Conservation (phyloP, 1,140 invertebrate species). For the Ceratosolen fusciceps region DNA sequence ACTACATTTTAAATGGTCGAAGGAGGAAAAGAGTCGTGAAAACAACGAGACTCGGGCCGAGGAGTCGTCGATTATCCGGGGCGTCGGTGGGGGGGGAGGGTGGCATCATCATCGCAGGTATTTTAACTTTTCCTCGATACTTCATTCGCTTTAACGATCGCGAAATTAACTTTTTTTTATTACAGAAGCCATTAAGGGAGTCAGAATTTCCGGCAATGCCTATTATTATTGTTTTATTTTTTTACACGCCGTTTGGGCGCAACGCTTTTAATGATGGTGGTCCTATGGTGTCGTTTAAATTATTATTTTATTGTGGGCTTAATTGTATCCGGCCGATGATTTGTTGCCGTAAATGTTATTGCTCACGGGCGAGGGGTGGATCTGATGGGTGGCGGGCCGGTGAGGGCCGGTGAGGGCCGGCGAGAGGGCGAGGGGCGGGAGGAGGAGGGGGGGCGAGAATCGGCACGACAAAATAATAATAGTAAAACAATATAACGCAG, state of each 20-base stretch:
- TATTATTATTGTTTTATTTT: conserved; percentile 39
- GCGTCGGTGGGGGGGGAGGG: no score
- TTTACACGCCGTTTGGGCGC: conserved; percentile 1
- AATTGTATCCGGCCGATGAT: conserved; percentile 40
- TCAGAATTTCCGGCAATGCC: conserved; percentile 20
- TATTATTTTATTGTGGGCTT: conserved; percentile 46
- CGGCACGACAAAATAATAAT: conserved; percentile 8
- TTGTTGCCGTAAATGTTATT: conserved; percentile 39
- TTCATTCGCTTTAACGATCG: neutral
- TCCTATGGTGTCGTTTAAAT: conserved; percentile 21
- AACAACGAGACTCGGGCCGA: neutral
- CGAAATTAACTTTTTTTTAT: conserved; percentile 44
- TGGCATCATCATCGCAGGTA: no score
- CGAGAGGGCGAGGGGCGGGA: no score
- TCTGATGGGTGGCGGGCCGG: no score
- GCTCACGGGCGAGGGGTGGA: no score
- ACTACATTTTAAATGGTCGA: neutral
- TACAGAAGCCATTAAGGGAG: conserved; percentile 31
- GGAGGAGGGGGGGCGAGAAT: no score
- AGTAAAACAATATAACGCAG: conserved; percentile 38
- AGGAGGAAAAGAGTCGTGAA: neutral
- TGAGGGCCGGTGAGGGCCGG: no score
- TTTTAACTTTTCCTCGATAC: neutral
- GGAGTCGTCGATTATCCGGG: no score
- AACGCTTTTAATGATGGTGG: conserved; percentile 14